phyloP scores from a whole-genome alignment of 2,797 vertebrate genomes.

The Crax fasciolata region DNA sequence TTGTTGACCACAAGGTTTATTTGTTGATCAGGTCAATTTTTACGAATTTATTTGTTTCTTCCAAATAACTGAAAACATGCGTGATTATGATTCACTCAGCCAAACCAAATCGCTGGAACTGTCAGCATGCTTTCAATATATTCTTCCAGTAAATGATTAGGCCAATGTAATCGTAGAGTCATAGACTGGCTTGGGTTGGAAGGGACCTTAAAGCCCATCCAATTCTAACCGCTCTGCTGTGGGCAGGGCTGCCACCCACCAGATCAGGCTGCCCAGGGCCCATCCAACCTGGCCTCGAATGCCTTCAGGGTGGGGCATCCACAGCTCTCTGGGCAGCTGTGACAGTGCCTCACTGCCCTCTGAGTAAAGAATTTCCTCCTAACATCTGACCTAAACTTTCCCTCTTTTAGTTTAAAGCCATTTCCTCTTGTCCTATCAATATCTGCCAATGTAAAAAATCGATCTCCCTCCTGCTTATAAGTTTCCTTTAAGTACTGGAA shows the following conservation, averaged over 20 bases:
- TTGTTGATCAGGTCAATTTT: slow-evolving; percentile 1
- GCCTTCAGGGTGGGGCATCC: too few relatives aligned
- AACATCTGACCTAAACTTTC: background rate
- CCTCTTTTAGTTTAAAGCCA: background rate
- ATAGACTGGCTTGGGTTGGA: too few relatives aligned
- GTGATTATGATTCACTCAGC: slow-evolving; percentile 69
- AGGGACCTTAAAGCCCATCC: too few relatives aligned
- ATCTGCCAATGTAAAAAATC: background rate
- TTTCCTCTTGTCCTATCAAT: background rate
- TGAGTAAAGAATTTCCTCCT: too few relatives aligned
- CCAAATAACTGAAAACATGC: slow-evolving; percentile 59
- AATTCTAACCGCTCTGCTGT: too few relatives aligned
- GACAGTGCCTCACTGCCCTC: too few relatives aligned
- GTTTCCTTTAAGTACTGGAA: background rate
- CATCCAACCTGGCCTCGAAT: too few relatives aligned
- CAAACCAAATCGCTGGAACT: slow-evolving; percentile 63
- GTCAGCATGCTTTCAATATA: slow-evolving; percentile 67
- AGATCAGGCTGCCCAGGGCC: too few relatives aligned
- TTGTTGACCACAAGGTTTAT: background rate
- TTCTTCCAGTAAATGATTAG: slow-evolving; percentile 76
- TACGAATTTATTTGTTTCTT: background rate
- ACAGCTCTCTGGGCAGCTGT: too few relatives aligned
- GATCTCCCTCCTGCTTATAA: background rate
- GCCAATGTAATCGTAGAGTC: slow-evolving; percentile 5
- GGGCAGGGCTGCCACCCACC: too few relatives aligned